Evolutionary conservation across 2,888 invertebrate genomes (phyloP).

Genomic region (Drosophila peninsularis): DNA sequence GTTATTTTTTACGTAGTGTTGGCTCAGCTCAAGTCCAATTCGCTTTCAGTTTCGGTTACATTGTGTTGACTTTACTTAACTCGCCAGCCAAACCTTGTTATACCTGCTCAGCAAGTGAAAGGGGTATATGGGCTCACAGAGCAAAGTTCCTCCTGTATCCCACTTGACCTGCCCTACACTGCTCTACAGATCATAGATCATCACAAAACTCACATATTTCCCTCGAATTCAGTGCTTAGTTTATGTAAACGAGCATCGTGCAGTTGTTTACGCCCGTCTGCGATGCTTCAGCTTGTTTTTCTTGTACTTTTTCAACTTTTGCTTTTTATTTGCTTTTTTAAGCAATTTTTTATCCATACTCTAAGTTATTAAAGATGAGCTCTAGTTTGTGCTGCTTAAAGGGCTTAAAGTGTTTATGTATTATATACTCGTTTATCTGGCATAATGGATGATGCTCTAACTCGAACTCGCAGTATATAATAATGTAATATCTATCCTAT

Average conservation of each 20-base stretch:
- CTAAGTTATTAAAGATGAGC: constrained; percentile 2
- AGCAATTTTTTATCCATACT: not conserved
- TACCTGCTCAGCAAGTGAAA: not conserved
- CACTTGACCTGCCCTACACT: not conserved
- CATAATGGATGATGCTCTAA: too few relatives aligned
- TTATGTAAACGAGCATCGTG: not conserved
- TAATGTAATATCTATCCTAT: too few relatives aligned
- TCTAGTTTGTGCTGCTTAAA: not conserved
- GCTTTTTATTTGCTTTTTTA: constrained; percentile 2
- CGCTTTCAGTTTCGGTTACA: constrained; percentile 29
- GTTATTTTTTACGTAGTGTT: not conserved
- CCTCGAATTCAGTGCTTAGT: not conserved
- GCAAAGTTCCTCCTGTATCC: not conserved
- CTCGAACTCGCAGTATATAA: too few relatives aligned
- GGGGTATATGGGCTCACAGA: not conserved
- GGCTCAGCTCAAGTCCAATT: constrained; percentile 6
- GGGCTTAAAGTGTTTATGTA: not conserved
- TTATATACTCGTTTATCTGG: too few relatives aligned
- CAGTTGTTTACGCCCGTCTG: not conserved
- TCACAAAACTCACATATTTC: not conserved
- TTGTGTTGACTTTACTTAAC: constrained; percentile 50
- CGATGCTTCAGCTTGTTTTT: not conserved
- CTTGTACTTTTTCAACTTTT: not conserved
- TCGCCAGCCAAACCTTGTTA: constrained; percentile 23
- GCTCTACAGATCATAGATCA: too few relatives aligned